Base-by-base conservation (phyloP, 2,797 vertebrate genomes). In the Taeniopygia guttata region DNA sequence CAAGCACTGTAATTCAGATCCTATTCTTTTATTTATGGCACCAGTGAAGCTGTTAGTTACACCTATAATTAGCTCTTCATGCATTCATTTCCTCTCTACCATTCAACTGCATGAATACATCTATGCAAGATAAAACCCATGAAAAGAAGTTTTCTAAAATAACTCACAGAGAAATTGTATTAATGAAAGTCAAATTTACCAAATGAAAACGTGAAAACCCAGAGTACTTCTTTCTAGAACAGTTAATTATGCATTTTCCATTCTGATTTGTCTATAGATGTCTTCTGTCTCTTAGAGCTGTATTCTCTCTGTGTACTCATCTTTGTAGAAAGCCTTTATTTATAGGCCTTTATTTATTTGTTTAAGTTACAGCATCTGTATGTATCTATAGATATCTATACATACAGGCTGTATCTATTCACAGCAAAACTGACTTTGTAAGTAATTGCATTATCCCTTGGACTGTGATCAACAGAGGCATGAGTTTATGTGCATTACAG, bases 21-120 rank as follows among this genome's bases (percentile, higher is more conserved):
- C 74, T 85, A 51, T 81, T n/a, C 48, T 87, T 18, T 54, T 76
- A 58, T 77, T 80, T 85, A 88, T 25, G 40, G 34, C 14, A 86
- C 42, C 7, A 72, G 22, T 85, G 73, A 82, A 88, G 52, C 60
- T 81, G 32, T 87, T 67, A 72, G 52, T 56, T 90, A n/a, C n/a
- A 60, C 45, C 59, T 75, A 29, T 83, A 74, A 87, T 68, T 59
- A 88, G 17, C 20, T 84, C 36, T 91, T 68, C 85, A 42, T 2
- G 6, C 25, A n/a, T 87, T 77, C 54, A 62, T 87, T 76, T 43
- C 40, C 89, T 91, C 27, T 77, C 29, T n/a, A 27, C 7, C 3
- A 20, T 59, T 43, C 51, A 40, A 48, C 29, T 36, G 3, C 49
- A 51, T 79, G 29, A 59, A 58, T 76, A 79, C 34, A 64, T 64